Base-by-base conservation (phyloP, 2,797 vertebrate species). In the Lacerta viridis region DNA sequence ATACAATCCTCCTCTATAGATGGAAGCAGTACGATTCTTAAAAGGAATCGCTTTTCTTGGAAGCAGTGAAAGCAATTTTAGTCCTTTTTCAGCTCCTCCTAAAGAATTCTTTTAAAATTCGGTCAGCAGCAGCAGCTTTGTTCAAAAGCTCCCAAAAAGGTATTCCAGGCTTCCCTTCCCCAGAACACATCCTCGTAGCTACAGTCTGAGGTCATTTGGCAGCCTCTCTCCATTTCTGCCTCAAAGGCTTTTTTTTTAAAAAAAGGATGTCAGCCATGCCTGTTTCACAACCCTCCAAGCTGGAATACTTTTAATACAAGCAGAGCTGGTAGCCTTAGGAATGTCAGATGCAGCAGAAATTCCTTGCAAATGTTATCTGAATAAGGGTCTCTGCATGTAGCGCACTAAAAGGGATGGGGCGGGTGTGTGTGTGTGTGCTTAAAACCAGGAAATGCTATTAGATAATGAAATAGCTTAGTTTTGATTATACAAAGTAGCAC, bases 141-240 rank as follows among this genome's bases (percentile, higher is more conserved):
- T 89, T 77, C 86, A 84, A 80, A 84, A 93, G 87, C 89, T 94
- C 92, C 92, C 90, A 87, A 89, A 90, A 94, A 92, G 86, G 84
- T 90, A 92, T 91, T 91, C 79, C 75, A 80, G 46, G 85, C 90
- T 85, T 80, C 69, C 79, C 43, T 69, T 68, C 77, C 0, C 10
- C 84, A 89, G 88, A 2, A 1, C 43, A 87, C 80, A 75, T 69
- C 0, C 33, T 89, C 85, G 79, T 80, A 86, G 75, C 87, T 82
- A 82, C 46, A 80, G 83, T 80, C 84, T 0, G 80, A 94, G 92
- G 84, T 93, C 11, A 0, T 87, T 82, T 91, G 95, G 93, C 84
- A 93, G 36, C 29, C 1, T 79, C 43, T 78, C 83, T 75, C 50
- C 1, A 74, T 66, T 92, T 87, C 92, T 92, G 92, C 91, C 88